Conservation (phyloP, 30 jellyfish, hydroid and myxozoan species). For the Pelagia noctiluca region DNA sequence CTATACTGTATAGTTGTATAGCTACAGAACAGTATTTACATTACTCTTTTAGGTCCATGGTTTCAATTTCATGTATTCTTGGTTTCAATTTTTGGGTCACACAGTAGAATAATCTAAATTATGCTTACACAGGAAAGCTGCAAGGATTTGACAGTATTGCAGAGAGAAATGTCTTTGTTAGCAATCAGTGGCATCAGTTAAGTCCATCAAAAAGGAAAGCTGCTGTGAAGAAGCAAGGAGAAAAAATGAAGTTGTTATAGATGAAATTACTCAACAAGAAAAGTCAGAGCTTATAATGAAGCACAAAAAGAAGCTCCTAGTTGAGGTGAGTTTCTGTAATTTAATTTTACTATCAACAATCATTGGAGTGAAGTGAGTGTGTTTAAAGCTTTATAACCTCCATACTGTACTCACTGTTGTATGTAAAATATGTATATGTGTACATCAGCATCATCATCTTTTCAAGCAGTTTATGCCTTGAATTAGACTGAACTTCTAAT, state of each 20-base stretch:
- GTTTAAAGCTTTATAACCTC: too few species aligned
- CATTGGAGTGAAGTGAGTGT: too few species aligned
- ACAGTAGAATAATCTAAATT: not conserved
- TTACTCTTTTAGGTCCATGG: not conserved
- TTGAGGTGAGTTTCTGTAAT: conserved; percentile 18
- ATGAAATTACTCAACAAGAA: not conserved
- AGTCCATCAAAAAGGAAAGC: not conserved
- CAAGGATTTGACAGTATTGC: conserved; percentile 11
- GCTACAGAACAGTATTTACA: not conserved
- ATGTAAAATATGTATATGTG: too few species aligned
- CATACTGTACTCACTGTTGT: too few species aligned
- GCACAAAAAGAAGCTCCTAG: conserved; percentile 33
- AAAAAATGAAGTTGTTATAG: conserved; percentile 5
- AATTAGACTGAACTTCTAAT: too few species aligned
- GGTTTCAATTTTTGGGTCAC: conserved; percentile 2
- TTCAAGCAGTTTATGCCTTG: too few species aligned
- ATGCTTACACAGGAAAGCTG: conserved; percentile 6
- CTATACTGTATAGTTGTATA: not conserved
- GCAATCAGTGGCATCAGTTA: conserved; percentile 2
- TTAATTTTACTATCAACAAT: not conserved
- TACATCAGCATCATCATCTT: too few species aligned
- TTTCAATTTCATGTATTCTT: not conserved
- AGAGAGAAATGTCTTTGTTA: conserved; percentile 29
- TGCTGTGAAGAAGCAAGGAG: conserved; percentile 12
- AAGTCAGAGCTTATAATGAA: conserved; percentile 19